Evolutionary conservation across 2,797 vertebrate genomes (phyloP).

Genomic region (Dendrocincla tyrannina): DNA sequence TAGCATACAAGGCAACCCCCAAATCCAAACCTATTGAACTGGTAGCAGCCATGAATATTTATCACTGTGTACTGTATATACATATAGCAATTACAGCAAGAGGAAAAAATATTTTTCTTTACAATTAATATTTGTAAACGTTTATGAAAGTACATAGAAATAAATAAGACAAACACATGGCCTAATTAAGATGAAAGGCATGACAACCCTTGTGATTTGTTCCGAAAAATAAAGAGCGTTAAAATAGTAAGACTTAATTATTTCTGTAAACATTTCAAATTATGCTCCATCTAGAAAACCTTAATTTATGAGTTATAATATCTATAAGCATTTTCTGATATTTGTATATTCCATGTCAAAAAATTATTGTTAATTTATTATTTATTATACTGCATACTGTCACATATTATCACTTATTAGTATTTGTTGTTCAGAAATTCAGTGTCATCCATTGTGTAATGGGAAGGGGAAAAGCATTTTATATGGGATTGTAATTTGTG

Average conservation of each 20-base stretch:
- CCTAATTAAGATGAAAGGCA: constrained; percentile 77
- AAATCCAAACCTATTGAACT: constrained; percentile 7
- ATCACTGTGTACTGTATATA: constrained; percentile 37
- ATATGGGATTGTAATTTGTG: neutral
- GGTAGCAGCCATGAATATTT: constrained; percentile 49
- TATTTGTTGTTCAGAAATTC: constrained; percentile 56
- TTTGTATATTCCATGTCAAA: constrained; percentile 38
- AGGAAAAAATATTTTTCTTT: constrained; percentile 65
- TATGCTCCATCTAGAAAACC: constrained; percentile 37
- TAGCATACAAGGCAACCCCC: neutral
- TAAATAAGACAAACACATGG: constrained; percentile 68
- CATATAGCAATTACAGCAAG: constrained; percentile 57
- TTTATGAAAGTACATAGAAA: constrained; percentile 74
- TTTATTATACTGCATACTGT: constrained; percentile 45
- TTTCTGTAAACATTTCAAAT: constrained; percentile 70
- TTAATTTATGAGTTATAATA: constrained; percentile 49
- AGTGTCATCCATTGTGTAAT: constrained; percentile 16
- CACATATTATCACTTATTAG: constrained; percentile 53
- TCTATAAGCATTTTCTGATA: constrained; percentile 52
- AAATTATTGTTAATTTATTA: constrained; percentile 63
- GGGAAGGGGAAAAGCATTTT: constrained; percentile 43
- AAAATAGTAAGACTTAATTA: constrained; percentile 70
- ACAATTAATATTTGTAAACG: constrained; percentile 69
- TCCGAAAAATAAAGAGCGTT: constrained; percentile 68
- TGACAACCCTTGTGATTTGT: constrained; percentile 70